Base-by-base conservation (phyloP, 2,797 vertebrate genomes). In the Decapterus maruadsi region DNA sequence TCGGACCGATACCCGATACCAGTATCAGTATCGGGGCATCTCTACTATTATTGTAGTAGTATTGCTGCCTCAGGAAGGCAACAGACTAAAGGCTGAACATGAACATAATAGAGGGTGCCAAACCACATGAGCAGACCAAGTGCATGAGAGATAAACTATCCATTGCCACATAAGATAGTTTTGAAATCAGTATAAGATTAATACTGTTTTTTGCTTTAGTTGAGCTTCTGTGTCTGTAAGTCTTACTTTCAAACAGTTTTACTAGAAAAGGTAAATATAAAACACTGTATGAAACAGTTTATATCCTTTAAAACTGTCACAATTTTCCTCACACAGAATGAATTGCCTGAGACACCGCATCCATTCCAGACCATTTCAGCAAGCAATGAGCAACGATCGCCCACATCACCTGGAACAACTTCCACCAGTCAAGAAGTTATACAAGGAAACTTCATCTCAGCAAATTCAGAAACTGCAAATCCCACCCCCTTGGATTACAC, bases 51-150 rank as follows among this genome's bases (percentile, higher is more conserved):
- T 34, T 34, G 31, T 34, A 34, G 31, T 34, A 34, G 31, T 34
- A 34, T 5, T 34, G 31, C 31, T 66, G 72, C 51, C 85, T 95
- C 19, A 64, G 80, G 61, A 75, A 85, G 67, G 75, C 60, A 3
- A 76, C 90, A 22, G 59, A 31, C 70, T 93, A 9, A 81, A 56
- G 9, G 58, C 29, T 38, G 36, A 75, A 51, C 42, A 8, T 53
- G 38, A 43, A 60, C 20, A n/a, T 22, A 51, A 31, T 2, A 20
- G 40, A 56, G 77, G 13, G n/a, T 72, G 71, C 78, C 17, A 74
- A 20, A 68, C 53, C 59, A 71, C 71, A 31, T 69, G 70, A 78
- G 72, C 77, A 63, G 75, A 59, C 58, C 64, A 53, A 71, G 11
- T 82, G 70, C 38, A 73, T 12, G 61, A 68, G 43, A 73, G 62